Base-by-base conservation (phyloP, 2,888 invertebrate genomes). In the Aleiodes leptofemur region DNA sequence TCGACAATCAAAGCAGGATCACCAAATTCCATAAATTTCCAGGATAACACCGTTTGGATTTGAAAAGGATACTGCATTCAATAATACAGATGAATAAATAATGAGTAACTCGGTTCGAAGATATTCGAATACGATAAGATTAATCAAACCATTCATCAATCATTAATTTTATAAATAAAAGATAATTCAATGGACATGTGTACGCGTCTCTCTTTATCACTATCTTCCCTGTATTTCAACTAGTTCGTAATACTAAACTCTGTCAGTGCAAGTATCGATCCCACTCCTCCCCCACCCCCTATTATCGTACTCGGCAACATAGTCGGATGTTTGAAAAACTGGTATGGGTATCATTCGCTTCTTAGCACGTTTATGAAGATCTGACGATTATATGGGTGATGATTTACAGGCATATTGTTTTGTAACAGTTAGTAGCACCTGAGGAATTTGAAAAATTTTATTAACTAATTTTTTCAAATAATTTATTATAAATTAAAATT, bases 301-400 rank as follows among this genome's bases (percentile, higher is more conserved):
- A 8, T 8, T 5, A 13, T 57, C 57, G 31, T 57, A 57, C 31
- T 56, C 16, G 11, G 56, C 16, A 56, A 55, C 55, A 56, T 11
- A n/a, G 23, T 23, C 13, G 2, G 5, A 59, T 11, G 9, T 23
- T 48, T n/a, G 43, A 43, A 64, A 64, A 64, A 64, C 64, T 43
- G 64, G 43, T 23, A 34, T 64, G 59, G 23, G 43, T 11, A 48
- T 38, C 43, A 43, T 23, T 64, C 16, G 48, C 43, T 38, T 64
- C 64, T 64, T 34, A 23, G 11, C 14, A n/a, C 34, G 38, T 48
- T 43, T 4, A 43, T 16, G 48, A 48, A 48, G 43, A 64, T 43
- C 34, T 43, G 64, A 43, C 48, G 48, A 64, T 64, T 64, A 48
- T 64, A 64, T 64, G 48, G 64, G 48, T 64, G 64, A 48, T 43